These are phyloP conservation scores for Bubalus kerabau DNA, from an alignment of 2,113 vertebrate genomes.

Conservation along the genomic window DNA sequence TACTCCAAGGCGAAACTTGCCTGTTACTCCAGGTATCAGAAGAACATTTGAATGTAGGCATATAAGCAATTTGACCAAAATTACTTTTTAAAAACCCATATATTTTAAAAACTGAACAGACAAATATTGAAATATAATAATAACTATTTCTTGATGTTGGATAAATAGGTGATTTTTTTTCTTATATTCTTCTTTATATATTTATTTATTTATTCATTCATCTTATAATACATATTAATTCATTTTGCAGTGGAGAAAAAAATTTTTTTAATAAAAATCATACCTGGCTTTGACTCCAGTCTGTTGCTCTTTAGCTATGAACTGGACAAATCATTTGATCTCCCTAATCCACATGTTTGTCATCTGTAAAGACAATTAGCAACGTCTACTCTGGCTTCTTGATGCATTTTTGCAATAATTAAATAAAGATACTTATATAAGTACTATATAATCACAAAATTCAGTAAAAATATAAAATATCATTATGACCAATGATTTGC, in stretches of 20 bases:
- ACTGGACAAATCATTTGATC: not conserved
- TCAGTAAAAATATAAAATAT: not conserved
- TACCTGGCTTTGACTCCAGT: not conserved
- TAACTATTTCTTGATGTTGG: not conserved
- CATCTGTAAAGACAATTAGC: not conserved
- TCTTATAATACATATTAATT: not conserved
- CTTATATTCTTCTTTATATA: not conserved
- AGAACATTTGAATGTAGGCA: not conserved
- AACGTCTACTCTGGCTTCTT: not conserved
- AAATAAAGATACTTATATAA: not conserved
- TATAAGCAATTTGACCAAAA: not conserved
- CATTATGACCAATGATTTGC: not conserved
- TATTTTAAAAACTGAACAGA: not conserved
- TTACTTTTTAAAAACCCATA: not conserved
- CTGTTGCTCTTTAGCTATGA: not conserved
- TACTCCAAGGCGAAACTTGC: not conserved
- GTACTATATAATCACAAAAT: not conserved
- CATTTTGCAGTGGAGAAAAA: not conserved
- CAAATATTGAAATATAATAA: not conserved
- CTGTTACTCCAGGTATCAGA: not conserved
- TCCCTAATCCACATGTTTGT: not conserved
- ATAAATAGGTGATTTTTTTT: not conserved
- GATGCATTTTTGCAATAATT: constrained; percentile 26
- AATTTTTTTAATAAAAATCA: not conserved
- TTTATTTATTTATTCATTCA: not conserved